Conservation (phyloP, 2,888 invertebrate species). For the Cabera pusaria region DNA sequence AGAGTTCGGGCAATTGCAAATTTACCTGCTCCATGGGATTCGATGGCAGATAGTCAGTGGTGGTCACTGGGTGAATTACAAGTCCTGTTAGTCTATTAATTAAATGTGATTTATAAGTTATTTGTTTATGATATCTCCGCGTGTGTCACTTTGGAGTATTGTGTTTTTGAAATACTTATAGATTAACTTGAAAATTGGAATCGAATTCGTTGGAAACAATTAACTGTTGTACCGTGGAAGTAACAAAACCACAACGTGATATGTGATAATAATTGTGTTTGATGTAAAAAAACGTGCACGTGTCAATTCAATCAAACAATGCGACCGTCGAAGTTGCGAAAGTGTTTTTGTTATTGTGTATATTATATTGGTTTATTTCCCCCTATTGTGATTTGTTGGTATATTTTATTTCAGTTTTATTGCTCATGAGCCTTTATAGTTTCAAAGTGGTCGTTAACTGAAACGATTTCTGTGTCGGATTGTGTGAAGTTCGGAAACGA, state of each 20-base stretch:
- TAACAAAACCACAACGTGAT: constrained; percentile 17
- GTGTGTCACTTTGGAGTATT: constrained; percentile 5
- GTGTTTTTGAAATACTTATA: constrained; percentile 10
- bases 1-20: constrained; percentile 58
- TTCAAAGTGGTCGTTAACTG: constrained; percentile 27
- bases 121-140: constrained; percentile 8
- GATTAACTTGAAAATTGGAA: constrained; percentile 8
- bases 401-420: constrained; percentile 38
- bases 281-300: constrained; percentile 16
- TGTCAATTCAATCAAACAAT: constrained; percentile 19
- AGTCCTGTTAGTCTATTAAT: constrained; percentile 38
- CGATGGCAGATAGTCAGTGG: constrained; percentile 45
- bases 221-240: constrained; percentile 16
- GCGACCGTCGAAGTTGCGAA: constrained; percentile 24
- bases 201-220: constrained; percentile 11
- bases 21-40: constrained; percentile 61
- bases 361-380: constrained; percentile 33
- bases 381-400: constrained; percentile 34
- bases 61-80: constrained; percentile 33
- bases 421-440: constrained; percentile 24
- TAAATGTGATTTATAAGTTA: constrained; percentile 26
- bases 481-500: constrained; percentile 28
- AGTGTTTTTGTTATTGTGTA: constrained; percentile 28
- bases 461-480: constrained; percentile 22
- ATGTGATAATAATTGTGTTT: constrained; percentile 9